Conservation (phyloP, 2,113 vertebrate genomes). For the Oceanodroma tethys region DNA sequence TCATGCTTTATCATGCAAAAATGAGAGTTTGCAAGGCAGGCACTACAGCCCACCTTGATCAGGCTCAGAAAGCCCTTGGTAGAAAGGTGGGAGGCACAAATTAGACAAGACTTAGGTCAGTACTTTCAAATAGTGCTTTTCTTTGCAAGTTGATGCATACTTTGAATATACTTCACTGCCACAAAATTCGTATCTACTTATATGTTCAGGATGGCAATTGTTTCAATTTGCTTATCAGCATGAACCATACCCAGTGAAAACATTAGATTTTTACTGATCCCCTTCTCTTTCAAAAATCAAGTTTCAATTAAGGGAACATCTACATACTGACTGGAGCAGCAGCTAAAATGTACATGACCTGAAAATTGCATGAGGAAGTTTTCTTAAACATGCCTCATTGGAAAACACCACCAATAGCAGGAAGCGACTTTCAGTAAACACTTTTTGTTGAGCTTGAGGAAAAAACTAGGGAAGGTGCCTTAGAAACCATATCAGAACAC, state of each 20-base stretch:
- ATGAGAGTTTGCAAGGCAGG: neutral
- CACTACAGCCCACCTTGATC: neutral
- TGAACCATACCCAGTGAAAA: neutral
- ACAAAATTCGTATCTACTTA: neutral
- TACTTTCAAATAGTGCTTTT: neutral
- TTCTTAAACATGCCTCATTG: neutral
- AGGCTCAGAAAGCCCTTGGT: neutral
- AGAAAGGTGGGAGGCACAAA: neutral
- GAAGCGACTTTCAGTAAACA: neutral
- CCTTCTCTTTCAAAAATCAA: neutral
- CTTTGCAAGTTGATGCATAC: neutral
- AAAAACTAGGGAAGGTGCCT: neutral
- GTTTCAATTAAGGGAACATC: neutral
- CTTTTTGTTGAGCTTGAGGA: neutral
- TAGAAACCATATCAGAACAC: neutral
- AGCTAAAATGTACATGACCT: neutral
- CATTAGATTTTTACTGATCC: neutral
- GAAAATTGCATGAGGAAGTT: neutral
- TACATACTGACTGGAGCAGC: neutral
- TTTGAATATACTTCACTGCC: neutral
- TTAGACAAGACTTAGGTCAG: neutral
- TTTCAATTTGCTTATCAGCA: neutral
- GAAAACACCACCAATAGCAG: neutral
- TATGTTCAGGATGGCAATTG: neutral
- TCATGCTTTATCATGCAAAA: neutral